Conservation (phyloP, 2,888 invertebrate genomes). For the Thereva nobilitata region DNA sequence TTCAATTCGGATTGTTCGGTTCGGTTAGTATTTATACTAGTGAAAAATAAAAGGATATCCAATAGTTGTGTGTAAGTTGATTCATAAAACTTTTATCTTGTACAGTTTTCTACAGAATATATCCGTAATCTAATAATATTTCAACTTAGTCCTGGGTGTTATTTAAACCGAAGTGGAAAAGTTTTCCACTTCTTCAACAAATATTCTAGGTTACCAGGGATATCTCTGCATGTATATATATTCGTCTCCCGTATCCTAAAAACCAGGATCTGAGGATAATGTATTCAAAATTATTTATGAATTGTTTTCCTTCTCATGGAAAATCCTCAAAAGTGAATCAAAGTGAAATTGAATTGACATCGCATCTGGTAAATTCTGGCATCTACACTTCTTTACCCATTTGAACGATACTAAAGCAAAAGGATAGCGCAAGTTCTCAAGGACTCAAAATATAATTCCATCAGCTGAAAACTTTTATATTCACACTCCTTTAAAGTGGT, state of each 20-base stretch:
- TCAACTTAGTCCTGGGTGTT: slow-evolving; percentile 26
- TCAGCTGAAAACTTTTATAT: too few species aligned
- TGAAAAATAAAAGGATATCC: not conserved
- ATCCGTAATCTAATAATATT: slow-evolving; percentile 28
- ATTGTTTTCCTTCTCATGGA: slow-evolving; percentile 23
- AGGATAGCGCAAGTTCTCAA: too few species aligned
- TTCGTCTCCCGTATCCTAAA: not conserved
- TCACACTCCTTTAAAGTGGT: too few species aligned
- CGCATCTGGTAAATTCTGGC: slow-evolving; percentile 19
- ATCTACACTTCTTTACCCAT: too few species aligned
- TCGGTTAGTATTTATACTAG: not conserved
- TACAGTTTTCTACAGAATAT: slow-evolving; percentile 7
- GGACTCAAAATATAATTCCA: too few species aligned
- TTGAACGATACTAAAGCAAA: too few species aligned
- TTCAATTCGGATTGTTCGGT: slow-evolving; percentile 3
- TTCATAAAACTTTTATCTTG: slow-evolving; percentile 22
- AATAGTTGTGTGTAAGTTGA: not conserved
- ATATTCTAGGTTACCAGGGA: too few species aligned
- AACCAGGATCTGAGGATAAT: slow-evolving; percentile 2
- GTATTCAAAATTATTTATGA: slow-evolving; percentile 31
- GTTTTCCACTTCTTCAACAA: slow-evolving; percentile 2
- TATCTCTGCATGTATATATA: too few species aligned
- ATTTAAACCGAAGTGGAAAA: slow-evolving; percentile 25
- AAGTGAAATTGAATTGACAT: slow-evolving; percentile 26
- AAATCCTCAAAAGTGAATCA: slow-evolving; percentile 16